phyloP scores from a whole-genome alignment of 2,888 invertebrate genomes.

The Leptinotarsa haldemani region DNA sequence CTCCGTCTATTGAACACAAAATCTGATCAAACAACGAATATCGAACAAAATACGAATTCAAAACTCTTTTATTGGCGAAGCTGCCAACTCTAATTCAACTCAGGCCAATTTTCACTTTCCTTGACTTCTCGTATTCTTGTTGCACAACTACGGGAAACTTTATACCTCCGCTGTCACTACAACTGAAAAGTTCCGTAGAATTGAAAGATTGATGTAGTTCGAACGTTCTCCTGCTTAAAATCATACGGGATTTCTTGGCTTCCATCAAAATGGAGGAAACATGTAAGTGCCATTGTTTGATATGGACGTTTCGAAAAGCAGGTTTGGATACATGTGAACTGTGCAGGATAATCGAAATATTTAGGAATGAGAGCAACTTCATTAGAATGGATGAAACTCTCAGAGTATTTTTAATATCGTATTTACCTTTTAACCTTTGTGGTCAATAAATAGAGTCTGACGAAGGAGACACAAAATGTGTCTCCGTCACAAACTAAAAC shows the following conservation, averaged over 20 bases:
- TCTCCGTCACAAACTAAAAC: no score
- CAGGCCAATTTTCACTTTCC: conserved; percentile 34
- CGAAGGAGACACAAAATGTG: no score
- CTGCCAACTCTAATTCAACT: conserved; percentile 34
- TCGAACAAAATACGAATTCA: conserved; percentile 1
- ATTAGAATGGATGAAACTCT: background rate
- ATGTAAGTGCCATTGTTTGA: conserved; percentile 21
- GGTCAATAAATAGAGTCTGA: no score
- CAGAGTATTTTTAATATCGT: background rate
- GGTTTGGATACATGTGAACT: conserved; percentile 3
- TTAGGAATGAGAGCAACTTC: background rate
- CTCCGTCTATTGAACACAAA: background rate
- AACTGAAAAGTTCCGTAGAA: conserved; percentile 50
- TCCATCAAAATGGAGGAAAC: conserved; percentile 4
- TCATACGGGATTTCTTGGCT: conserved; percentile 34
- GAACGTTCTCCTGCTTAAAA: conserved; percentile 31
- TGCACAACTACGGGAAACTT: conserved; percentile 42
- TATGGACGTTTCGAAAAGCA: conserved; percentile 9
- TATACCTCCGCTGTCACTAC: conserved; percentile 45
- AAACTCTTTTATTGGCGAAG: conserved; percentile 23
- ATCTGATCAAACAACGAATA: background rate
- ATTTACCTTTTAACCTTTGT: no score
- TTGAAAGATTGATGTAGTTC: conserved; percentile 52
- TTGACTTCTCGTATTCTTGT: conserved; percentile 37
- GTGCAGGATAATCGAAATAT: background rate